Base-by-base conservation (phyloP, 2,797 vertebrate species). In the Zalophus californianus region DNA sequence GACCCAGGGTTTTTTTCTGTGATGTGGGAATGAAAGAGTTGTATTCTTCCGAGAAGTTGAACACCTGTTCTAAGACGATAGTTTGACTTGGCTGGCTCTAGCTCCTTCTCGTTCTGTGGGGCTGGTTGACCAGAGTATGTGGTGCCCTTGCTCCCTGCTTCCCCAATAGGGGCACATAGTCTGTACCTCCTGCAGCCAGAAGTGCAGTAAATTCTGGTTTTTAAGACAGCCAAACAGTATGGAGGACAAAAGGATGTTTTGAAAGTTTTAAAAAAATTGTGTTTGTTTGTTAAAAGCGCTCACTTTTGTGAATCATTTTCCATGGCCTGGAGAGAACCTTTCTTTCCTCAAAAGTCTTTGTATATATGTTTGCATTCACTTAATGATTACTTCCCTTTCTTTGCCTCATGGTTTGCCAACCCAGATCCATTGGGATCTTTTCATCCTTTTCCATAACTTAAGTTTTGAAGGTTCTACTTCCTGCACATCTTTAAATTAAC, bases 401-500 rank as follows among this genome's bases (percentile, higher is more conserved):
- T 73, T 25, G 29, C 29, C 12, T 35, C 2, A 1, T 35, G 6
- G 18, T n/a, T 75, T 54, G 27, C 13, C 75, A 87, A 41, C 11
- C 50, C 50, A 10, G n/a, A 85, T 56, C 62, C n/a, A 7, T 0
- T n/a, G 78, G n/a, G n/a, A 79, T 64, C 38, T 84, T 73, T 68
- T 54, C 62, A 52, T 60, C 25, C 50, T 78, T 68, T 84, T 18
- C 77, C 66, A 12, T 73, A 32, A 77, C 44, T 29, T 77, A 58
- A 13, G 41, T 32, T 91, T 91, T 75, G 32, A 84, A 60, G 4
- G 54, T 90, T 64, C 35, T 60, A 52, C 15, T 84, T 78, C 56
- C 16, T 38, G 88, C 52, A 44, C 52, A 15, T 88, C 23, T 52
- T 96, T 88, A 54, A 91, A 27, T 78, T 80, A 92, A 80, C 56